Conservation (phyloP, 2,113 vertebrate species). For the Micromys minutus region DNA sequence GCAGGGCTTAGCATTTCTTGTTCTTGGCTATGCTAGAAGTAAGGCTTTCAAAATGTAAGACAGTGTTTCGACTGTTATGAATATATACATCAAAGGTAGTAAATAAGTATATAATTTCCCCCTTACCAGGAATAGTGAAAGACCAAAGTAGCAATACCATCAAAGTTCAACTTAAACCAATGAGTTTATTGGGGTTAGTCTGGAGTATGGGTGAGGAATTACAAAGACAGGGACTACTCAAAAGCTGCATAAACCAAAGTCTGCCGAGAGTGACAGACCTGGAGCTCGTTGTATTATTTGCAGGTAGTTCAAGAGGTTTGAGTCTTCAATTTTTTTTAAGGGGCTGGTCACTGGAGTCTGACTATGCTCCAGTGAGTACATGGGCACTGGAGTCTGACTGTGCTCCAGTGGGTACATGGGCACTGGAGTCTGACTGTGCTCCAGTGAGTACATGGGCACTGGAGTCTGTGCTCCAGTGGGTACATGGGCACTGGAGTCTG, state of each 20-base stretch:
- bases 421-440: neutral
- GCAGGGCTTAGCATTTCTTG: neutral
- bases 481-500: too few relatives aligned
- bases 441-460: neutral
- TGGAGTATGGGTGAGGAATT: neutral
- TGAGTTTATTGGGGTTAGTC: neutral
- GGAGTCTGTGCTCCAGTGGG: too few relatives aligned
- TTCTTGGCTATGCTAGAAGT: neutral
- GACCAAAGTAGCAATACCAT: too few relatives aligned
- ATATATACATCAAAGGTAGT: neutral
- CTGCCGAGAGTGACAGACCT: neutral
- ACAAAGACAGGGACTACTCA: neutral
- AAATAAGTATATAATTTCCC: neutral
- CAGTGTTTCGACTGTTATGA: neutral
- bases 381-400: neutral
- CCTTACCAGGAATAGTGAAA: neutral
- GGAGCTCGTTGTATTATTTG: neutral
- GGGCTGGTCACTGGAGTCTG: too few relatives aligned
- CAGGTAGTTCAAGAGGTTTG: neutral
- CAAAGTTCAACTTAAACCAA: neutral
- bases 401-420: neutral
- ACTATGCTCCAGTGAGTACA: too few relatives aligned
- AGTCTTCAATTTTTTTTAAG: neutral
- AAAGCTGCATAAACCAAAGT: neutral
- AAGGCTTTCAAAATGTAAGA: neutral